Base-by-base conservation (phyloP, 2,888 invertebrate genomes). In the Erannis defoliaria region DNA sequence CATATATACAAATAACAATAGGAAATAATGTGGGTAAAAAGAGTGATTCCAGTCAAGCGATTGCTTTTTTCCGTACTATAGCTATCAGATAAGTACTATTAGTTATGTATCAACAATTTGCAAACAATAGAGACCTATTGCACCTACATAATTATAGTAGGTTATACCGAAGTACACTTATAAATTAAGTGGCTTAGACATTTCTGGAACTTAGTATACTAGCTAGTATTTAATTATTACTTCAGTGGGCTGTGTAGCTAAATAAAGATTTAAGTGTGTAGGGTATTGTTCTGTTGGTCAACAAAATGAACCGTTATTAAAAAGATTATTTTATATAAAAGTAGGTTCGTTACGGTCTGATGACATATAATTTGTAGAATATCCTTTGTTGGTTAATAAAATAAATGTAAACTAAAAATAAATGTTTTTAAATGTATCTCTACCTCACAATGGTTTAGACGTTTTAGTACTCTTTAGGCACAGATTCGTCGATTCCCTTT, bases 221-320 rank as follows among this genome's bases (percentile, higher is more conserved):
- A 42, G 19, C 18, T 18, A 10, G 10, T 38, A 37, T 18, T 38
- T 18, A 38, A 49, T 33, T 19, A 14, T 40, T 49, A 40, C 10
- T 53, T 46, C 23, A 40, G 38, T 43, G 33, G 48, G 56, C 62
- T 62, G 54, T 57, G 56, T 54, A 45, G 43, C 23, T 23, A 23
- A 23, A 23, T 5, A 23, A 23, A 23, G 2, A 23, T 23, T 23
- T 23, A 5, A 23, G 5, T 23, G 23, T 23, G 4, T 26, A 26
- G 35, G 37, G n/a, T n/a, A 23, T 46, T 14, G 38, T 55, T 63
- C 40, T 45, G 31, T 58, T 53, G 43, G 21, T 58, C 40, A 54
- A 14, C 2, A 53, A 59, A 56, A 64, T 51, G 53, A 54, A 58
- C n/a, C n/a, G n/a, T n/a, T n/a, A n/a, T n/a, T n/a, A n/a, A n/a